A percentile compares a stretch with the other conserved stretches of the same genome.
These are phyloP conservation scores for Tetramorium parvispinum DNA, from an alignment of 1,140 invertebrate genomes.

Conservation along the genomic window DNA sequence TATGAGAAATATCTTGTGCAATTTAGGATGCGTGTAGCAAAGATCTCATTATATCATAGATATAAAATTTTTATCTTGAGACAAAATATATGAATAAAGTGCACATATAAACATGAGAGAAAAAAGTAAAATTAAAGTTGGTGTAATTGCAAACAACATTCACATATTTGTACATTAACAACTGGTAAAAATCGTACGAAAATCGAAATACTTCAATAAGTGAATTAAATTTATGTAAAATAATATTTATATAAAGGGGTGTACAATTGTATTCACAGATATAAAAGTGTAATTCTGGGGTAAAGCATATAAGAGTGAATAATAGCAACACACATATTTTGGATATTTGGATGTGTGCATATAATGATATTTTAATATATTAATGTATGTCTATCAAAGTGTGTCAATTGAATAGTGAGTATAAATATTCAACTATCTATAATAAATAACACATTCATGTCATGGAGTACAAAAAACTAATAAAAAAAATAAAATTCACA, in stretches of 20 bases:
- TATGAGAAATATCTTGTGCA: slow-evolving; percentile 60
- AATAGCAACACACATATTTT: slow-evolving; percentile 34
- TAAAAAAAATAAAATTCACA: slow-evolving; percentile 1
- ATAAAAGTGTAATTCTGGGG: not conserved
- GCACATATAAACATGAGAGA: not conserved
- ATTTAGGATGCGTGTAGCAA: slow-evolving; percentile 27
- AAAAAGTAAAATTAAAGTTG: slow-evolving; percentile 12
- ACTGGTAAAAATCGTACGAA: not conserved
- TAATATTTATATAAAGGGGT: slow-evolving; percentile 9
- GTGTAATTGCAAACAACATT: slow-evolving; percentile 23
- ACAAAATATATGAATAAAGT: slow-evolving; percentile 26
- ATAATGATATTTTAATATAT: not conserved
- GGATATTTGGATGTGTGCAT: slow-evolving; percentile 12
- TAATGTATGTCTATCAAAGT: not conserved
- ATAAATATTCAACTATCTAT: slow-evolving; percentile 29
- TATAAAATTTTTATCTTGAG: not conserved
- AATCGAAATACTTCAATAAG: not conserved
- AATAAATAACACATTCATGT: slow-evolving; percentile 35
- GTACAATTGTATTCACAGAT: slow-evolving; percentile 9
- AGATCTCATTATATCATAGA: slow-evolving; percentile 7
- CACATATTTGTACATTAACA: slow-evolving; percentile 33
- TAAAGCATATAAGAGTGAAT: slow-evolving; percentile 41
- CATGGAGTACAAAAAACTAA: not conserved
- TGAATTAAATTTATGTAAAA: not conserved
- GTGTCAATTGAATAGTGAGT: not conserved